Conservation (phyloP, 2,888 invertebrate species). For the Calliphora vomitoria region DNA sequence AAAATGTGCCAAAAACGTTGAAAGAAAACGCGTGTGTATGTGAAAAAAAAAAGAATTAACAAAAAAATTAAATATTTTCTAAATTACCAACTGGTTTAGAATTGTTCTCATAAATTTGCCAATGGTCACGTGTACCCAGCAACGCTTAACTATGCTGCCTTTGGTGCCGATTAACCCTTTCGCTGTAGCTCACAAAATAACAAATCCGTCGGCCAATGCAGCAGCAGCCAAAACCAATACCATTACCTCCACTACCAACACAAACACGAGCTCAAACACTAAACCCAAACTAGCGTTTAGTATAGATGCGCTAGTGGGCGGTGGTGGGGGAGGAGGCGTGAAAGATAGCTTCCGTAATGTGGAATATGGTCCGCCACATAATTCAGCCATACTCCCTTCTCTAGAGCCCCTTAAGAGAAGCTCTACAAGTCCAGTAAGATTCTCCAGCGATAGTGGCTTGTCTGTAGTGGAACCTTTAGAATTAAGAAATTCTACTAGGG, state of each 20-base stretch:
- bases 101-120: conserved; percentile 74
- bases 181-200: conserved; percentile 78
- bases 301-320: conserved; percentile 89
- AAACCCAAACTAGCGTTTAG: conserved; percentile 97
- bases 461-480: conserved; percentile 77
- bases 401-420: conserved; percentile 23
- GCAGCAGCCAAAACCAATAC: conserved; percentile 75
- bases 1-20: conserved; percentile 67
- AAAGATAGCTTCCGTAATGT: conserved; percentile 30
- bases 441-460: conserved; percentile 31
- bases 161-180: conserved; percentile 89
- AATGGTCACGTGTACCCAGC: conserved; percentile 85
- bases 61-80: background rate
- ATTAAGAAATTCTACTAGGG: conserved; percentile 75
- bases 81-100: conserved; percentile 18
- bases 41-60: conserved; percentile 1
- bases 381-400: conserved; percentile 47
- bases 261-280: conserved; percentile 83
- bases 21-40: conserved; percentile 15
- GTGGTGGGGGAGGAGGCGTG: conserved; percentile 14
- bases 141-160: conserved; percentile 91
- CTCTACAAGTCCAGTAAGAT: conserved; percentile 43
- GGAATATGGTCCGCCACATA: conserved; percentile 80
- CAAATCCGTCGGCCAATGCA: conserved; percentile 76
- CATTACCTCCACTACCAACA: conserved; percentile 60